Base-by-base conservation (phyloP, 2,888 invertebrate species). In the Aquatica leii region DNA sequence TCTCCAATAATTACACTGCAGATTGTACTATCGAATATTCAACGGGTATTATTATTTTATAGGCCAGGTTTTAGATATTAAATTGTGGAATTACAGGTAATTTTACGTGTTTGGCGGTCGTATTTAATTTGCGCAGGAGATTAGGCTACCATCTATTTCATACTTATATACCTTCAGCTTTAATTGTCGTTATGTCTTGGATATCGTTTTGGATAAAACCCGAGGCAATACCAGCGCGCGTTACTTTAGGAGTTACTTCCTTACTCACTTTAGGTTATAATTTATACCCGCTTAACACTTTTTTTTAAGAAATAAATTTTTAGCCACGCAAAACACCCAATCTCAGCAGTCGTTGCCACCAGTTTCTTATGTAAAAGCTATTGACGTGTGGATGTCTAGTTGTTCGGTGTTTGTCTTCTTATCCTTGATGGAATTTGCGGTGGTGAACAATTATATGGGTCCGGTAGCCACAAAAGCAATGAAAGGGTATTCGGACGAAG, bases 201-300 rank as follows among this genome's bases (percentile, higher is more conserved):
- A 95, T 96, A 71, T 95, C 95, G 0, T 96, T 96, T 83, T 96
- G 95, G 96, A 95, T 95, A 74, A 95, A 94, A 75, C 94, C 94
- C 0, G 95, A 95, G 81, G 95, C 95, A 4, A 94, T 94, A 72
- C 95, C 95, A 0, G 95, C 95, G 0, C 86, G 95, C 62, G 94
- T 95, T 61, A 95, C 95, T 0, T 82, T 95, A 14, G 95, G 95
- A 50, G 94, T 94, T 18, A 94, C 94, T 0, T 94, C 94, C 0
- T 82, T 95, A 55, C 85, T 95, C 40, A 95, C 95, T 52, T 83
- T 95, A 73, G 92, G 92, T 91, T 74, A 69, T 46, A 17, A 41
- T 49, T 35, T 34, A 34, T 15, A 8, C 11, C 11, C 17, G 11
- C 12, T 14, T 20, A 34, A 35, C 18, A 24, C 12, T 24, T 58